phyloP scores from a whole-genome alignment of 2,888 invertebrate species.

The Morinoia aosen region DNA sequence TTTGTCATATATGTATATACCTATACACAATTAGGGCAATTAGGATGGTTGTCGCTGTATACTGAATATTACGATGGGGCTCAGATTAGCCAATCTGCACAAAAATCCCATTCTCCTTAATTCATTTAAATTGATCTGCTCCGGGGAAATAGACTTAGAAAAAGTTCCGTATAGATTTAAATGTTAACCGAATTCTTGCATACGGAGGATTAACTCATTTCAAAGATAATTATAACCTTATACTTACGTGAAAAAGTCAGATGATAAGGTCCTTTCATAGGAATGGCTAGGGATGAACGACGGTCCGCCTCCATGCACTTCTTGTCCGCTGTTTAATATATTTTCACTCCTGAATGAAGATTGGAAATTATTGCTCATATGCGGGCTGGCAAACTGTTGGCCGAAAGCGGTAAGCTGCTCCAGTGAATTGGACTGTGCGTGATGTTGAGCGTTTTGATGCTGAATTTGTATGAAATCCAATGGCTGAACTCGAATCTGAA shows the following conservation, averaged over 20 bases:
- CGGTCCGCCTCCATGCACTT: conserved; percentile 13
- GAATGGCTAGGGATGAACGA: conserved; percentile 25
- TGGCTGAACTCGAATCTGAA: conserved; percentile 43
- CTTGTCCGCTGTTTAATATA: conserved; percentile 9
- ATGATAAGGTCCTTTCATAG: not conserved
- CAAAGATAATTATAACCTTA: not conserved
- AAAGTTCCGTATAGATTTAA: not conserved
- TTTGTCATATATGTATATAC: not conserved
- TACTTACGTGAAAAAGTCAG: conserved; percentile 14
- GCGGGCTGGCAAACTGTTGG: not conserved
- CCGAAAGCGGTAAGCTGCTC: conserved; percentile 33
- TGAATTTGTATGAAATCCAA: conserved; percentile 52
- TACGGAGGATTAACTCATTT: not conserved
- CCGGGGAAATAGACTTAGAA: not conserved
- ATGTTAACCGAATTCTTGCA: not conserved
- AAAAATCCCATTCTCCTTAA: not conserved
- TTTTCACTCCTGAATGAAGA: conserved; percentile 20
- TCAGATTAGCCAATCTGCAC: not conserved
- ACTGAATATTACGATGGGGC: not conserved
- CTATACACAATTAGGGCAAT: not conserved
- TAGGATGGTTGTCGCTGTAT: not conserved
- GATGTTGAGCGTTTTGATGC: conserved; percentile 17
- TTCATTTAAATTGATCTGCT: not conserved
- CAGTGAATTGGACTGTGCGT: not conserved
- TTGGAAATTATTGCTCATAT: not conserved